Evolutionary conservation across 2,888 invertebrate genomes (phyloP).

Genomic region (Diarsia rubi): DNA sequence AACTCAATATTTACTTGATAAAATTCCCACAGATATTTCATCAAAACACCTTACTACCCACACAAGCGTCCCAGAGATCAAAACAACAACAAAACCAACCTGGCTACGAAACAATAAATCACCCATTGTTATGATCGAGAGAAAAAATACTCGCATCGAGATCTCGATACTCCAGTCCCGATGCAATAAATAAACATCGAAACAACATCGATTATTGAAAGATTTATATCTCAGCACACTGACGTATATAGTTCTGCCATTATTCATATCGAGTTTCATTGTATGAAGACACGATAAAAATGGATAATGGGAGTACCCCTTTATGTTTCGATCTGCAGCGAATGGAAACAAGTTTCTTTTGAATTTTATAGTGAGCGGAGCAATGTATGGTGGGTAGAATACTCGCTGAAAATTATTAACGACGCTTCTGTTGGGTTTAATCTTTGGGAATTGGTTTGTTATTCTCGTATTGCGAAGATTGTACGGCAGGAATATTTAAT

Average conservation of each 20-base stretch:
- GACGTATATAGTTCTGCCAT: conserved; percentile 82
- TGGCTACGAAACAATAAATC: conserved; percentile 80
- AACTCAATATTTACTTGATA: too few relatives aligned
- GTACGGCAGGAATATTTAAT: not conserved
- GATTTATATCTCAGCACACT: conserved; percentile 87
- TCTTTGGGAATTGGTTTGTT: conserved; percentile 14
- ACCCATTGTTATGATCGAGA: conserved; percentile 84
- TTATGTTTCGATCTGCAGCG: conserved; percentile 68
- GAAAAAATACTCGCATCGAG: conserved; percentile 72
- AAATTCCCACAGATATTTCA: not conserved
- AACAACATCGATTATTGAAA: conserved; percentile 87
- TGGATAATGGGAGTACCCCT: conserved; percentile 72
- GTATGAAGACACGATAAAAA: conserved; percentile 80
- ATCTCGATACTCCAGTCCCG: conserved; percentile 79
- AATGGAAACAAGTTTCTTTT: conserved; percentile 58
- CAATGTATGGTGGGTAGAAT: conserved; percentile 36
- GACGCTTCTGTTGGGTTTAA: conserved; percentile 34
- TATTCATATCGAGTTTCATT: conserved; percentile 84
- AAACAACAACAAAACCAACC: conserved; percentile 50
- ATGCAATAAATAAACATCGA: conserved; percentile 87
- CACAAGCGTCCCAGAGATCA: conserved; percentile 27
- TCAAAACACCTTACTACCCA: not conserved
- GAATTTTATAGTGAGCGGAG: conserved; percentile 61
- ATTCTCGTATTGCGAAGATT: conserved; percentile 5
- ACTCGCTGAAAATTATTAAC: conserved; percentile 41